Base-by-base conservation (phyloP, 2,888 invertebrate species). In the Drosophila anomalata region DNA sequence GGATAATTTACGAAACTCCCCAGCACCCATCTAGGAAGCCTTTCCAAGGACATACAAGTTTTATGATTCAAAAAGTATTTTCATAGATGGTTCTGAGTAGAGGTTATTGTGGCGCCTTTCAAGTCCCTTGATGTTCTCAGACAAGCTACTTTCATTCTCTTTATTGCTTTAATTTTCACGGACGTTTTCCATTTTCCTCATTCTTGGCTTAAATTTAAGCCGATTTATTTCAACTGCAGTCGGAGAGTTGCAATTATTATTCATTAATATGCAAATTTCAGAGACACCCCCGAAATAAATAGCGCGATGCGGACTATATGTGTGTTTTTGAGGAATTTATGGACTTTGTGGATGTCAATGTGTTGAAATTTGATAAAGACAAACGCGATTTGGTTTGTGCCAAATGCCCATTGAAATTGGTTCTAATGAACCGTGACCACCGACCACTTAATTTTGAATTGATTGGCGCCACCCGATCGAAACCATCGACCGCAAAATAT, bases 361-460 rank as follows among this genome's bases (percentile, higher is more conserved):
- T 36, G 2, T 17, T 4, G 7, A 31, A 42, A 42, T 47, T 12
- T 61, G 29, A 61, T 33, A 60, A 7, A 12, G 39, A 26, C 31
- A 12, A 8, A 26, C 11, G 26, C 36, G 51, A 24, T 51, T 50
- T 33, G 31, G 22, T 44, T 29, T 46, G 51, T 65, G 52, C 52
- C 26, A 36, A 63, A 52, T 52, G 78, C 55, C 81, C 59, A 67
- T 65, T 53, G 63, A 77, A 87, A 81, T 75, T 78, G 81, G 73
- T 84, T 81, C 78, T 81, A 87, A 81, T 81, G 87, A 78, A 81
- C 73, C 84, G 78, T 63, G 31, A 44, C 36, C 62, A 54, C 62
- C 54, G 26, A 44, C 29, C 72, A 62, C 62, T 62, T 33, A 39
- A 72, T 54, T 72, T 70, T 46, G 62, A 70, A 70, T 61, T 70